phyloP scores from a whole-genome alignment of 2,888 invertebrate species.

The Furcula furcula region DNA sequence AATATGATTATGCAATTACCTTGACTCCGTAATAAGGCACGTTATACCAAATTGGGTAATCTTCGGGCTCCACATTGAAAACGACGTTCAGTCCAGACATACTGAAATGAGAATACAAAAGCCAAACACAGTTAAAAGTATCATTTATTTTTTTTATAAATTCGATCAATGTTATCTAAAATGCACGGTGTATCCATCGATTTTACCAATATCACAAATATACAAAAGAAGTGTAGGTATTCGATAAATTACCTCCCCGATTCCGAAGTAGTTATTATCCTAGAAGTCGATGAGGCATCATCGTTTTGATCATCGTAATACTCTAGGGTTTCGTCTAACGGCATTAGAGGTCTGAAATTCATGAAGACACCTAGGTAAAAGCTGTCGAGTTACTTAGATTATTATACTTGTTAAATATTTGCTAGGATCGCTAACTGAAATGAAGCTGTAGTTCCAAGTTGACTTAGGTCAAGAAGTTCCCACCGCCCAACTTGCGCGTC shows the following conservation, averaged over 20 bases:
- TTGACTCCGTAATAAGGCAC: slow-evolving; percentile 51
- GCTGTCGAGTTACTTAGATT: neutral
- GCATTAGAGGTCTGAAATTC: slow-evolving; percentile 37
- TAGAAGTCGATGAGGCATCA: slow-evolving; percentile 23
- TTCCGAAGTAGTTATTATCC: slow-evolving; percentile 57
- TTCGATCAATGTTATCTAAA: too few relatives aligned
- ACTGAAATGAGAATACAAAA: slow-evolving; percentile 33
- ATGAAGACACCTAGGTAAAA: neutral
- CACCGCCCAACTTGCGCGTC: too few relatives aligned
- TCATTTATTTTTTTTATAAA: neutral
- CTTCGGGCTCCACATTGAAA: slow-evolving; percentile 53
- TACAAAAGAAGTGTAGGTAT: too few relatives aligned
- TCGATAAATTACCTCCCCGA: slow-evolving; percentile 54
- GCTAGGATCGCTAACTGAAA: too few relatives aligned
- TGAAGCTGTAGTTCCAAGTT: too few relatives aligned
- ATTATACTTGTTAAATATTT: neutral
- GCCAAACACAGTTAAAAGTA: neutral
- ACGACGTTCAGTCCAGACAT: slow-evolving; percentile 54
- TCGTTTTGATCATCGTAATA: slow-evolving; percentile 53
- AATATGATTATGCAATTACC: too few relatives aligned
- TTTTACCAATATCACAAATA: too few relatives aligned
- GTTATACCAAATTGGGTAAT: slow-evolving; percentile 50
- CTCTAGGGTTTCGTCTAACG: slow-evolving; percentile 52
- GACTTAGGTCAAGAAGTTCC: neutral
- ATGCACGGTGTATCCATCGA: too few relatives aligned